Base-by-base conservation (phyloP, 2,113 vertebrate genomes). In the Corythaixoides concolor region DNA sequence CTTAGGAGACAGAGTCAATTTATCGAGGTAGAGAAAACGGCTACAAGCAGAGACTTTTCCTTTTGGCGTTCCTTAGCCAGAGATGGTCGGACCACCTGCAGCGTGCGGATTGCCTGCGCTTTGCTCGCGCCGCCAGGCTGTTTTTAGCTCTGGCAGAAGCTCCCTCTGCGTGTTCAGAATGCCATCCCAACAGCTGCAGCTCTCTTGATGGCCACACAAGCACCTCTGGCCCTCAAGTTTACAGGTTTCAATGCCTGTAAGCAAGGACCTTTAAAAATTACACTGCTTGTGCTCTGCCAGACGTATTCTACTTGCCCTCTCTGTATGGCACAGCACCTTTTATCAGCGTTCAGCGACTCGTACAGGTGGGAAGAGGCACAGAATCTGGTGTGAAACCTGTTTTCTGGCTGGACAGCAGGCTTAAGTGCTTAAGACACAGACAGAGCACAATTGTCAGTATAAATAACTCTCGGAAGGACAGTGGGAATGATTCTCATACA, bases 111-210 rank as follows among this genome's bases (percentile, higher is more conserved):
- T 0, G 50, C 68, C 14, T 17, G 78, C 82, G 1, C 70, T 67
- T 33, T 1, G 35, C 87, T 76, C 6, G 1, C 8, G 2, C 91
- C 55, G 1, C 66, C 39, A 9, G 24, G 24, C 73, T 15, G 91
- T 45, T 97, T 97, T 95, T 96, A 97, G 97, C 88, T 33, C 92
- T 96, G 80, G 55, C 96, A 91, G 79, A 33, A 89, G 80, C 62
- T 52, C 63, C 55, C 81, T 28, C 37, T 9, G 88, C 77, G 3
- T 92, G 17, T 59, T 79, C 92, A 10, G 43, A 19, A 91, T 97
- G 85, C 96, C 93, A 11, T 21, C 84, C 66, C 55, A 33, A 86
- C 96, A 95, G 93, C 97, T 97, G 97, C 96, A 45, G 62, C 87
- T 30, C 90, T 87, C 67, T 19, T 17, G 73, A 13, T 18, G 76